Percentiles rank a stretch among this genome's conserved stretches.
Evolutionary conservation across 2,888 invertebrate genomes (phyloP).

Genomic region (Diarsia dahlii): DNA sequence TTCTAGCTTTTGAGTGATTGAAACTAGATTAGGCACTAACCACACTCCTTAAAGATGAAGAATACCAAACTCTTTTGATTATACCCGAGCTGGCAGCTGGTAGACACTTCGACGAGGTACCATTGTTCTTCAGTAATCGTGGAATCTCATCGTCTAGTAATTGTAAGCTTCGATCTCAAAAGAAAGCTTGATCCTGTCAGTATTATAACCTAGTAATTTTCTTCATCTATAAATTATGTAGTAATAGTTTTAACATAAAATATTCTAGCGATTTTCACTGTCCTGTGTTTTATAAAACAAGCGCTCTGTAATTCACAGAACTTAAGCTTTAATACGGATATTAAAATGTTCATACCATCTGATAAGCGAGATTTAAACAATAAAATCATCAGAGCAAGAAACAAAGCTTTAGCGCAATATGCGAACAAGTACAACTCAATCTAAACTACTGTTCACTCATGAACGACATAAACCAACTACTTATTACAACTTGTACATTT

Average conservation of each 20-base stretch:
- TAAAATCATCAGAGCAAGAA: conserved; percentile 13
- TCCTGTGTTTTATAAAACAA: no score
- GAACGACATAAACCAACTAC: conserved; percentile 27
- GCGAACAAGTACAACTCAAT: conserved; percentile 5
- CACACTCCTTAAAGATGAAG: no score
- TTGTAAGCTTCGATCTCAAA: background rate
- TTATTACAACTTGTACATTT: conserved; percentile 44
- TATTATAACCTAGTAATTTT: background rate
- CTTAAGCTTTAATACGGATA: background rate
- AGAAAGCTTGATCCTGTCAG: background rate
- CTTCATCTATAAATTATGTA: background rate
- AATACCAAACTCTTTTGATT: background rate
- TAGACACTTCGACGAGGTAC: background rate
- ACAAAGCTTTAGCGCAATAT: background rate
- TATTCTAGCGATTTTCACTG: conserved; percentile 9
- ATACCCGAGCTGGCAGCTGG: background rate
- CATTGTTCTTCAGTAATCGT: background rate
- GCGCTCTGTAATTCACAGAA: background rate
- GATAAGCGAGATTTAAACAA: background rate
- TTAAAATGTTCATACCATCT: conserved; percentile 6
- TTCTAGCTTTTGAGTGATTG: background rate
- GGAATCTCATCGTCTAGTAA: no score
- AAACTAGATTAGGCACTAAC: no score
- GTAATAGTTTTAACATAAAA: conserved; percentile 24
- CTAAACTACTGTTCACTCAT: conserved; percentile 16